Evolutionary conservation across 2,797 vertebrate species (phyloP).

Genomic region (Heliangelus exortis): DNA sequence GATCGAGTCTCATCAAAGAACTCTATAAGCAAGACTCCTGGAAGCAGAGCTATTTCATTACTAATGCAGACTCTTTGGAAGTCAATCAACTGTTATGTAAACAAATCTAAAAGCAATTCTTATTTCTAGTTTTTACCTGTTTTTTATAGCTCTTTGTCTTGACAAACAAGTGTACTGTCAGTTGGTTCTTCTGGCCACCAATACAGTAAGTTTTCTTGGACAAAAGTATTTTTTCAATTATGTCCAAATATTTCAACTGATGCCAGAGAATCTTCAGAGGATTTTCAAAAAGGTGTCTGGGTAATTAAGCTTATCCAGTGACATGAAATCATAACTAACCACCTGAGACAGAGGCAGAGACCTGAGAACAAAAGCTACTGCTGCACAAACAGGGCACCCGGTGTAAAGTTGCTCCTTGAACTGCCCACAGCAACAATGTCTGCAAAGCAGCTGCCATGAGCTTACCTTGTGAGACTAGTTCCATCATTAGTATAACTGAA

Average conservation of each 20-base stretch:
- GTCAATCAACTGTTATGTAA: not conserved
- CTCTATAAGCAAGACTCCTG: not conserved
- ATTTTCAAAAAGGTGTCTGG: not conserved
- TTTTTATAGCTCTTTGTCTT: not conserved
- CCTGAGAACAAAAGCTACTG: not conserved
- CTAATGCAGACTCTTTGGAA: not conserved
- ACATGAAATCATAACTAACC: not conserved
- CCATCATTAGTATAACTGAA: not conserved
- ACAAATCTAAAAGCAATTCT: not conserved
- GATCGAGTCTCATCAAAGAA: not conserved
- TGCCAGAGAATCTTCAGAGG: not conserved
- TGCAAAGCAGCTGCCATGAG: not conserved
- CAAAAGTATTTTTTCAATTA: conserved; percentile 1
- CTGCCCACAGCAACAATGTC: not conserved
- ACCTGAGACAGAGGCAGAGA: not conserved
- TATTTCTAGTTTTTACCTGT: not conserved
- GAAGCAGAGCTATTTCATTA: not conserved
- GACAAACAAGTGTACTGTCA: not conserved
- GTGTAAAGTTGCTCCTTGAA: not conserved
- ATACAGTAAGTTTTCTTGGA: not conserved
- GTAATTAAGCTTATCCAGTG: not conserved
- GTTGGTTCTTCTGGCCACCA: not conserved
- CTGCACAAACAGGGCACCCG: not conserved
- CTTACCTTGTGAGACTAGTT: not conserved
- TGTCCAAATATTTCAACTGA: conserved; percentile 10